Base-by-base conservation (phyloP, 2,797 vertebrate genomes). In the Hemibagrus guttatus region DNA sequence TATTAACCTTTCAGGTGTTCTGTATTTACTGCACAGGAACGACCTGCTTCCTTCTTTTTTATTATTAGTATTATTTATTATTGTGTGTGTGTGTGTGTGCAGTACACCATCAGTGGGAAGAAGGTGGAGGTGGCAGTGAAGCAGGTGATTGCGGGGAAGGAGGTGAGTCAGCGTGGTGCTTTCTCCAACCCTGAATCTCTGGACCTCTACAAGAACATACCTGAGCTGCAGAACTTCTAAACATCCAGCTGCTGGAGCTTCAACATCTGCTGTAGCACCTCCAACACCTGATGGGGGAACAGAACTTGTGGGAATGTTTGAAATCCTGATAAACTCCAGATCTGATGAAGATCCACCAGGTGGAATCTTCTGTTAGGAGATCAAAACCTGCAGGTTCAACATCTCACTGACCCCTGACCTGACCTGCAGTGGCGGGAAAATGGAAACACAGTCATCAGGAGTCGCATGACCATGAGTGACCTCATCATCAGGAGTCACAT, bases 121-220 rank as follows among this genome's bases (percentile, higher is more conserved):
- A 99, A 99, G 90, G 98, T 99, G 89, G 98, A 99, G 92, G 97
- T 98, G 89, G 98, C 98, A 0, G 98, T 99, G 90, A 99, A 99
- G 87, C 97, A 98, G 93, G 93, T 98, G 88, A 94, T 99, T 6
- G 97, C 97, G 0, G 98, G 98, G 3, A 96, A 95, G 85, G 94
- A 96, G 14, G 97, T 99, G 85, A 91, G 94, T 6, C 97, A 98
- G 56, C 95, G 95, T 0, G 96, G 97, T 13, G 96, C 97, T 0
- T 99, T 99, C 94, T 98, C 96, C 85, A 99, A 99, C 92, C 98
- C 98, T 0, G 96, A 96, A 80, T 94, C 97, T 31, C 94, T 99
- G 94, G 98, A 99, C 84, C 94, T 99, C 78, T 99, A 97, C 95
- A 95, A 93, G 90, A 96, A 97, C 94, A 95, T 99, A 92, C 97